phyloP scores from a whole-genome alignment of 2,888 invertebrate species.

The Notodonta ziczac region DNA sequence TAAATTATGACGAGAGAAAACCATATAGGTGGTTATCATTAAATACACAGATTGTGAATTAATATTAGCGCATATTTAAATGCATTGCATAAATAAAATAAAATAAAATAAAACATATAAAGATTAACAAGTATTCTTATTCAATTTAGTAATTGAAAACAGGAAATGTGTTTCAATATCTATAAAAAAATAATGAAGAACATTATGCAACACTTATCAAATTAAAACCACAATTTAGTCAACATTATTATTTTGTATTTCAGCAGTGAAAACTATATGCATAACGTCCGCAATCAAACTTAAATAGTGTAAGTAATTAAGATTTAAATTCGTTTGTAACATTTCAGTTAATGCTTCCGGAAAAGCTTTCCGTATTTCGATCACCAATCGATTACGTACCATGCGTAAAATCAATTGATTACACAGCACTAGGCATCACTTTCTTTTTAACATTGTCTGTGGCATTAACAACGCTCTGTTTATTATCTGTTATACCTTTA shows the following conservation, averaged over 20 bases:
- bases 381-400: conserved; percentile 56
- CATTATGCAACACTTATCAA: not conserved
- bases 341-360: conserved; percentile 26
- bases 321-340: not conserved
- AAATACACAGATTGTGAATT: not conserved
- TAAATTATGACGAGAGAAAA: not conserved
- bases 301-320: not conserved
- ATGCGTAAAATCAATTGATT: conserved; percentile 68
- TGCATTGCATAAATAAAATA: not conserved
- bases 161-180: not conserved
- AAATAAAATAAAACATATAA: not conserved
- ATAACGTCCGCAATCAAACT: not conserved
- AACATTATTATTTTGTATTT: not conserved
- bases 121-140: conserved; percentile 10
- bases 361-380: conserved; percentile 45
- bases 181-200: not conserved
- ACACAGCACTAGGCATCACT: conserved; percentile 44
- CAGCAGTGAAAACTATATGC: no score
- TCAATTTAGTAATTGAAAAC: not conserved
- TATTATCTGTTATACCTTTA: conserved; percentile 52
- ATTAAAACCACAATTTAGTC: not conserved
- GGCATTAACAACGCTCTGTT: conserved; percentile 57
- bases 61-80: conserved; percentile 11
- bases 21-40: not conserved
- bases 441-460: conserved; percentile 45